Base-by-base conservation (phyloP, 2,888 invertebrate genomes). In the Clivina fossor region DNA sequence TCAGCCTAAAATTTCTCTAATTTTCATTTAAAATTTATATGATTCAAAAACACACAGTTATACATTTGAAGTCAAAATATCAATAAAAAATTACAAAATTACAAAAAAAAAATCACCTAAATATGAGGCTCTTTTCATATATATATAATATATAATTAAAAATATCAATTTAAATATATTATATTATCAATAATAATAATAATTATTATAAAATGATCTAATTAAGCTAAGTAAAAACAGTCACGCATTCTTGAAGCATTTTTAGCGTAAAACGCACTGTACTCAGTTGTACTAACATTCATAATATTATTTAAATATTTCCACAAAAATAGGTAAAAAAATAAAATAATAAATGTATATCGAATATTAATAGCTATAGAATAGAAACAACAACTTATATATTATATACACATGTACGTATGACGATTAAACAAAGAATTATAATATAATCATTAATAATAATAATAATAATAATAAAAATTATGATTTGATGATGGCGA, bases 261-360 rank as follows among this genome's bases (percentile, higher is more conserved):
- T 32, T 46, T 53, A 32, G 32, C 46, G 20, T 41, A 53, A 71
- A 69, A 71, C 71, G 68, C 69, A 65, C 63, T 62, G 47, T 63
- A 61, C 59, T 60, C 59, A 70, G 70, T 72, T 72, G 74, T 74
- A 74, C 73, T 74, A 74, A 74, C 74, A 74, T 74, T 72, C 69
- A 73, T 73, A n/a, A n/a, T n/a, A n/a, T n/a, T n/a, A 72, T 66
- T 73, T 73, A 74, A 74, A 74, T 73, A 74, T 75, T 73, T 74
- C 68, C 74, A 73, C 73, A 74, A 74, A 74, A 74, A 75, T 74
- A 75, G 72, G 74, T 75, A 74, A 74, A 75, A 75, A 75, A 74
- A 75, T 74, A 74, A 75, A 74, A 75, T 74, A 74, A 74, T 74
- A 72, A 74, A 71, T 65, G 61, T 69, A 44, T 66, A 64, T 57